These are phyloP conservation scores for Cynocephalus volans DNA, from an alignment of 2,113 vertebrate genomes.

Conservation along the genomic window DNA sequence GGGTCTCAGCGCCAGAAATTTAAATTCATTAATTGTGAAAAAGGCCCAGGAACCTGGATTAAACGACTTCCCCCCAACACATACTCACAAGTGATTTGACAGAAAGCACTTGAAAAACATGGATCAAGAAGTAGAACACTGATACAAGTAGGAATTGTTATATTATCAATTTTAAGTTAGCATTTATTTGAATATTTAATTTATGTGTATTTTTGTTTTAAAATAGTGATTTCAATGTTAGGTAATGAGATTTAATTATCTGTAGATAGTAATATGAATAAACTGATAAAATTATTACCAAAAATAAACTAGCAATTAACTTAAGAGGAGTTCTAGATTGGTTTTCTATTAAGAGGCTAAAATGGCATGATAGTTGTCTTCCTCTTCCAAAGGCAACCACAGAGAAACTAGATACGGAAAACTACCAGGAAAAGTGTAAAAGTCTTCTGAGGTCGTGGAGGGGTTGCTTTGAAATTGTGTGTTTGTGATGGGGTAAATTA, in stretches of 20 bases:
- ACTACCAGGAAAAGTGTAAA: background rate
- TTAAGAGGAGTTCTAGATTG: background rate
- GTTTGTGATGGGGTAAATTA: background rate
- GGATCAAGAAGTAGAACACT: background rate
- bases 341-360: background rate
- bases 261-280: background rate
- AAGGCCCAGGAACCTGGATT: background rate
- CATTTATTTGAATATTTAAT: background rate
- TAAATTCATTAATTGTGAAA: slow-evolving; percentile 36
- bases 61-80: background rate
- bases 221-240: slow-evolving; percentile 28
- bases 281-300: background rate
- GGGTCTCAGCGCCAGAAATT: background rate
- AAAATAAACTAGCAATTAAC: slow-evolving; percentile 12
- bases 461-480: background rate
- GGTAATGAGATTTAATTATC: slow-evolving; percentile 49
- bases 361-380: background rate
- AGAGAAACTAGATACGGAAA: background rate
- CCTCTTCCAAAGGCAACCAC: background rate
- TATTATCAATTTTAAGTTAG: background rate
- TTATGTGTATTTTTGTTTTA: background rate
- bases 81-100: background rate
- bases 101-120: background rate
- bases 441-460: background rate
- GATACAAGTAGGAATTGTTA: background rate